Percentiles rank a stretch among this genome's conserved stretches.
Evolutionary conservation across 1,140 invertebrate genomes (phyloP).

Genomic region (Cecropterus lyciades): DNA sequence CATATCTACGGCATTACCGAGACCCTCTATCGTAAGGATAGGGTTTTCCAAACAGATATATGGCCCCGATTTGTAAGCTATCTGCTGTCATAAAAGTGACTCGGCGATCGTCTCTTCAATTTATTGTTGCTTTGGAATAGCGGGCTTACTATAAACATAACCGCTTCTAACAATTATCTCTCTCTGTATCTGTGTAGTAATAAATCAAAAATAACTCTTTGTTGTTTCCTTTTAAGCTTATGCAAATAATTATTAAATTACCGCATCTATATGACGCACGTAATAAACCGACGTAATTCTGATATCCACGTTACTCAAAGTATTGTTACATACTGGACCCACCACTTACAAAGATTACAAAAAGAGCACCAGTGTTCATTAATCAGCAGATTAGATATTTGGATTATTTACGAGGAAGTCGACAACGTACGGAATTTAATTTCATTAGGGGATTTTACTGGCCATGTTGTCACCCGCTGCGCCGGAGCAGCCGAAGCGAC

Average conservation of each 20-base stretch:
- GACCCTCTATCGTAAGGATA: constrained; percentile 38
- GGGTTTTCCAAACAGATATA: constrained; percentile 64
- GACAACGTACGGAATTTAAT: constrained; percentile 83
- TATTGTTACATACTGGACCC: not conserved
- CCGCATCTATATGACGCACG: not conserved
- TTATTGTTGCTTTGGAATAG: constrained; percentile 58
- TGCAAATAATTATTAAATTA: constrained; percentile 10
- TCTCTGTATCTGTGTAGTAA: constrained; percentile 2
- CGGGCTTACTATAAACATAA: constrained; percentile 31
- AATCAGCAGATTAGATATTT: constrained; percentile 82
- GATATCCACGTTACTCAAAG: not conserved
- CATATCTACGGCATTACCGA: constrained; percentile 53
- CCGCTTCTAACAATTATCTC: constrained; percentile 19
- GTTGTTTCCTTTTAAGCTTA: not conserved
- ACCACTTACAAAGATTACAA: constrained; percentile 43
- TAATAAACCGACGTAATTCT: not conserved
- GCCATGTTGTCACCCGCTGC: constrained; percentile 78
- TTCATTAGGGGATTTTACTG: constrained; percentile 82
- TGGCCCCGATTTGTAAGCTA: constrained; percentile 67
- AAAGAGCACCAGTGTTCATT: constrained; percentile 57
- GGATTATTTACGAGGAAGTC: constrained; percentile 79
- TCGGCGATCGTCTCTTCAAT: constrained; percentile 57
- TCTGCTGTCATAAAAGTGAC: constrained; percentile 70
- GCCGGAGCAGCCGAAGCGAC: constrained; percentile 57
- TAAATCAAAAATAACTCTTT: constrained; percentile 18